phyloP scores from a whole-genome alignment of 2,888 invertebrate genomes.

The Eupeodes luniger region DNA sequence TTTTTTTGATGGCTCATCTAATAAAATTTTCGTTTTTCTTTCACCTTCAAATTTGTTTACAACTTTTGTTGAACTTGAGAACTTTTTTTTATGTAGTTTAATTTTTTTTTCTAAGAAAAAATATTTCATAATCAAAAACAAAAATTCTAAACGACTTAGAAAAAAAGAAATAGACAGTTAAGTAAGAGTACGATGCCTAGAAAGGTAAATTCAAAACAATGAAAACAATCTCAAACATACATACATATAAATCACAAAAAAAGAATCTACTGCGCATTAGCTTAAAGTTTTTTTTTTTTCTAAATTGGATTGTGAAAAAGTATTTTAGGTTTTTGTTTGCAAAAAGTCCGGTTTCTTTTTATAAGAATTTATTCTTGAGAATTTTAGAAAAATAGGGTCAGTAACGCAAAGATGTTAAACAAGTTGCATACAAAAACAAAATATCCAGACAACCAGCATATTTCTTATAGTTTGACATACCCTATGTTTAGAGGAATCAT shows the following conservation, averaged over 20 bases:
- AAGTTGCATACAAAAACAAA: neutral
- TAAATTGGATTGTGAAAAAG: neutral
- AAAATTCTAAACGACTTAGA: neutral
- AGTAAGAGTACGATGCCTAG: conserved; percentile 25
- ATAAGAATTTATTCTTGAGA: neutral
- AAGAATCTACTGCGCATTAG: neutral
- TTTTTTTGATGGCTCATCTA: neutral
- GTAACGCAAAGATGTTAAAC: neutral
- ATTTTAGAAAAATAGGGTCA: neutral
- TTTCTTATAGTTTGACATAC: neutral
- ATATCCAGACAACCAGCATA: neutral
- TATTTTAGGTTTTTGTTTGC: neutral
- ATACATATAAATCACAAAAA: conserved; percentile 3
- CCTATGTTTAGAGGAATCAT: neutral
- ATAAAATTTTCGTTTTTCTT: conserved; percentile 55
- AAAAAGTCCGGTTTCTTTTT: neutral
- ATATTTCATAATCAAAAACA: conserved; percentile 34
- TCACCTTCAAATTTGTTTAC: conserved; percentile 72
- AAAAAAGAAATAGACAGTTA: conserved; percentile 52
- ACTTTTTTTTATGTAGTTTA: conserved; percentile 47
- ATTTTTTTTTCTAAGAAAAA: conserved; percentile 38
- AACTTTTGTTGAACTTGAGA: conserved; percentile 52
- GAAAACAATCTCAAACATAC: neutral
- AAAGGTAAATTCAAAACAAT: conserved; percentile 6
- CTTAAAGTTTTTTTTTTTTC: neutral